These are phyloP conservation scores for Romanogobio albipinnatus DNA, from an alignment of 2,113 vertebrate genomes.

Conservation along the genomic window DNA sequence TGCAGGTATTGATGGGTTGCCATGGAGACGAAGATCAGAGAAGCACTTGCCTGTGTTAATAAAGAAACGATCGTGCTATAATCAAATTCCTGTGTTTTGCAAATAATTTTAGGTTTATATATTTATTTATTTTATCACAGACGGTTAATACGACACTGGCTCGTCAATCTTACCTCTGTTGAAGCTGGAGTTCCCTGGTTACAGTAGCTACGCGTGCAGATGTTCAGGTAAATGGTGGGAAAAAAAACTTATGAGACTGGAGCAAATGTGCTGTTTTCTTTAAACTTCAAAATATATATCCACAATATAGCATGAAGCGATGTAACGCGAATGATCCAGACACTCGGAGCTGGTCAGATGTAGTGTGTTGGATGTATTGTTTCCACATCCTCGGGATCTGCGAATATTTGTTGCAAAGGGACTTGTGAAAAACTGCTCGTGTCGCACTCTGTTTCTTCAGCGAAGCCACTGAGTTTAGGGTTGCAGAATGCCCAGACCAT, in stretches of 20 bases:
- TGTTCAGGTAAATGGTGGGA: background rate
- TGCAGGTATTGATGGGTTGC: background rate
- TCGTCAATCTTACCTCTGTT: constrained; percentile 13
- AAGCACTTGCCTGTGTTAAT: constrained; percentile 35
- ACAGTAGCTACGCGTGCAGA: background rate
- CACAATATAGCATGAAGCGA: constrained; percentile 24
- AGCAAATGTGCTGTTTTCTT: background rate
- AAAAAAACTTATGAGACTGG: background rate
- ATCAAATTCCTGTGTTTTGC: background rate
- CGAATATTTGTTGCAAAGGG: constrained; percentile 43
- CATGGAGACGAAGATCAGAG: constrained; percentile 1
- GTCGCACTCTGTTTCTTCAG: constrained; percentile 58
- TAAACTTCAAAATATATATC: constrained; percentile 1
- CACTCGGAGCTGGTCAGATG: constrained; percentile 56
- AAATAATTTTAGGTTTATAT: background rate
- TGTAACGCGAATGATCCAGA: constrained; percentile 4
- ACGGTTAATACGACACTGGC: background rate
- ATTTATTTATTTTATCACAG: background rate
- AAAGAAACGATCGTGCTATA: background rate
- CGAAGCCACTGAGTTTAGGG: constrained; percentile 73
- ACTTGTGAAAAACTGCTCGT: constrained; percentile 20
- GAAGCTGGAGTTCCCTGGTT: background rate
- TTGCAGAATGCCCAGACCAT: constrained; percentile 83
- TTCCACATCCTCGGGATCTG: constrained; percentile 36
- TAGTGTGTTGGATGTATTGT: constrained; percentile 60